phyloP scores from a whole-genome alignment of 2,888 invertebrate species.

The Aphodius sticticus region DNA sequence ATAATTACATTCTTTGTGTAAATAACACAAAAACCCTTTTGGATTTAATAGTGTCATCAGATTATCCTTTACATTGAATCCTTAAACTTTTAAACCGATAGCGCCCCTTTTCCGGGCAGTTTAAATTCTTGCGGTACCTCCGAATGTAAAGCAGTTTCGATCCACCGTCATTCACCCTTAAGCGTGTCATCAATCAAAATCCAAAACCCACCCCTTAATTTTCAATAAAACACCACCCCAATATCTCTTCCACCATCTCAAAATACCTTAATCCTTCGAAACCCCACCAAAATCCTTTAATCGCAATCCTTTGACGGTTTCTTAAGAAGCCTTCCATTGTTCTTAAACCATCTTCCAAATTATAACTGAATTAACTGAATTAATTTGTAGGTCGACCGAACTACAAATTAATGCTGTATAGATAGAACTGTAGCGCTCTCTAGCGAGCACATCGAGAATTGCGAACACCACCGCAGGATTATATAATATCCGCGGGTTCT shows the following conservation, averaged over 20 bases:
- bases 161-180: not conserved
- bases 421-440: no score
- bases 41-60: not conserved
- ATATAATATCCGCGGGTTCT: slow-evolving; percentile 11
- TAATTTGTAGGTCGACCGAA: no score
- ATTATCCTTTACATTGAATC: not conserved
- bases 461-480: not conserved
- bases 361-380: no score
- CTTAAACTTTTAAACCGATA: not conserved
- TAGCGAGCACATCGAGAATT: no score
- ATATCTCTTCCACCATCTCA: not conserved
- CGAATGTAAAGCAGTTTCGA: not conserved
- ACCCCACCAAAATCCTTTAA: not conserved
- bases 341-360: no score
- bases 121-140: not conserved
- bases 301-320: not conserved
- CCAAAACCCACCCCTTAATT: not conserved
- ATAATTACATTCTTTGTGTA: no score
- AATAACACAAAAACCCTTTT: not conserved
- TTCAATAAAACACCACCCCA: not conserved
- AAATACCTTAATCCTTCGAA: not conserved
- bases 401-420: no score
- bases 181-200: not conserved
- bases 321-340: no score
- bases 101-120: not conserved